Percentiles rank a stretch among this genome's conserved stretches.
phyloP scores from a whole-genome alignment of 2,113 vertebrate species.

The Paratilapia polleni region DNA sequence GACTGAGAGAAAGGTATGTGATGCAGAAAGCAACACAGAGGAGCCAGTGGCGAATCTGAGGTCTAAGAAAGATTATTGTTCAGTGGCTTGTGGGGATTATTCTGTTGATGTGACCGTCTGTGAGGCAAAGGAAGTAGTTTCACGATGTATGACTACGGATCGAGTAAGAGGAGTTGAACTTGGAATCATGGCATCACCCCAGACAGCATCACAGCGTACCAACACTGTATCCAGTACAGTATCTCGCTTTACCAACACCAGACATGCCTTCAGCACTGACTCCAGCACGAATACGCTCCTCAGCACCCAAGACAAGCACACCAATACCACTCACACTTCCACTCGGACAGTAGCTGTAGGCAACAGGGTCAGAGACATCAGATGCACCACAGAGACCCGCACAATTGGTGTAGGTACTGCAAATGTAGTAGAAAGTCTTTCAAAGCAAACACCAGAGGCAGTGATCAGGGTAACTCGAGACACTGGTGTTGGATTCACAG shows the following conservation, averaged over 20 bases:
- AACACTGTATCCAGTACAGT: slow-evolving; percentile 80
- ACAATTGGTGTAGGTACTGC: slow-evolving; percentile 86
- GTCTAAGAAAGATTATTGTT: slow-evolving; percentile 56
- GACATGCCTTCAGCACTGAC: slow-evolving; percentile 71
- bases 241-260: slow-evolving; percentile 84
- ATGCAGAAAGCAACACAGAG: slow-evolving; percentile 85
- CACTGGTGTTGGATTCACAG: slow-evolving; percentile 87
- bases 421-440: slow-evolving; percentile 59
- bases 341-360: slow-evolving; percentile 85
- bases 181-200: slow-evolving; percentile 83
- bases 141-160: slow-evolving; percentile 82
- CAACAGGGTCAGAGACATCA: slow-evolving; percentile 82
- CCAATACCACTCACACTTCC: slow-evolving; percentile 80
- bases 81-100: slow-evolving; percentile 87
- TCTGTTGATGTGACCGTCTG: slow-evolving; percentile 78
- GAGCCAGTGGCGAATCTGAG: slow-evolving; percentile 3
- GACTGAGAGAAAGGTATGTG: slow-evolving; percentile 68
- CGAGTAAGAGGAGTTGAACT: slow-evolving; percentile 73
- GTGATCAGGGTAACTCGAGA: slow-evolving; percentile 85
- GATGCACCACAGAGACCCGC: slow-evolving; percentile 70
- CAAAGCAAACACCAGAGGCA: slow-evolving; percentile 73
- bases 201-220: slow-evolving; percentile 82
- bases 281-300: slow-evolving; percentile 84
- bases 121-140: slow-evolving; percentile 72
- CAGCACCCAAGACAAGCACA: slow-evolving; percentile 87